These are phyloP conservation scores for Sceloporus tristichus DNA, from an alignment of 2,113 vertebrate genomes.

Conservation along the genomic window DNA sequence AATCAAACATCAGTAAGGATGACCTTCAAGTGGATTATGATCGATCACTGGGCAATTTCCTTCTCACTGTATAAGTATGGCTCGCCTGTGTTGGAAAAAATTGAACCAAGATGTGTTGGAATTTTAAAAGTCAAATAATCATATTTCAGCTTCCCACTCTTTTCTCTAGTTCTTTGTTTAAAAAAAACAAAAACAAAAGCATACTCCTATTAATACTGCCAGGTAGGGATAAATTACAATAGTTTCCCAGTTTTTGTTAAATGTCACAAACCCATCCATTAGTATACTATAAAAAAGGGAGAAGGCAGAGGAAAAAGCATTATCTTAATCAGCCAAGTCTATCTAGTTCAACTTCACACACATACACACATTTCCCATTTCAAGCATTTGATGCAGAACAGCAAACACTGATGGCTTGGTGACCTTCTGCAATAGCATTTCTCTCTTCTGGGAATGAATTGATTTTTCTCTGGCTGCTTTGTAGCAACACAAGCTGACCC, in stretches of 20 bases:
- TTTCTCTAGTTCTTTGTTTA: background rate
- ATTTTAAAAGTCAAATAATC: background rate
- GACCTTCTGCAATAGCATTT: slow-evolving; percentile 55
- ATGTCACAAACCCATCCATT: slow-evolving; percentile 5
- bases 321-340: slow-evolving; percentile 38
- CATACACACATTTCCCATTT: background rate
- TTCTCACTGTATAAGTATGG: background rate
- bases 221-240: slow-evolving; percentile 4
- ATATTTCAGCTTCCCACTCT: background rate
- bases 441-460: slow-evolving; percentile 39
- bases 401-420: slow-evolving; percentile 45
- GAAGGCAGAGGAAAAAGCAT: slow-evolving; percentile 10
- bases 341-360: slow-evolving; percentile 5
- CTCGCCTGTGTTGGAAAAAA: background rate
- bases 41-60: background rate
- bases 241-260: slow-evolving; percentile 1
- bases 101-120: background rate
- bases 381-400: slow-evolving; percentile 54
- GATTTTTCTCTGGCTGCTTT: slow-evolving; percentile 51
- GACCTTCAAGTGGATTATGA: no score
- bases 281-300: background rate
- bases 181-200: slow-evolving; percentile 10
- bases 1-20: background rate
- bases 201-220: background rate
- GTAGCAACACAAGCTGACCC: slow-evolving; percentile 50